Base-by-base conservation (phyloP, 2,113 vertebrate species). In the Vulpes lagopus region DNA sequence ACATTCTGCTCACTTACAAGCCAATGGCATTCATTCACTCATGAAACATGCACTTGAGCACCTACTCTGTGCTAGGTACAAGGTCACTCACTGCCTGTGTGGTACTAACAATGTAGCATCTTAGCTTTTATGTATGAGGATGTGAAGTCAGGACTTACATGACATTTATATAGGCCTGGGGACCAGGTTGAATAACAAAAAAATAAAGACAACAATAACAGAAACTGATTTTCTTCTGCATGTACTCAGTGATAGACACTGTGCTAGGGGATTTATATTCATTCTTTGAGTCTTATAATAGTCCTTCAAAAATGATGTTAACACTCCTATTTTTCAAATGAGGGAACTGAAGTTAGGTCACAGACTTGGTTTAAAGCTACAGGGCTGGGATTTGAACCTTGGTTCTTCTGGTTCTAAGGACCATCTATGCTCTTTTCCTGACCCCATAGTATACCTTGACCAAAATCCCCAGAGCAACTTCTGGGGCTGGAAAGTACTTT, bases 391-490 rank as follows among this genome's bases (percentile, higher is more conserved):
- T 55, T 35, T 87, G 76, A 83, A 73, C 25, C 60, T 43, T 35
- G 30, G 74, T 43, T 15, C 35, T 82, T n/a, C 15, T 62, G 62
- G 85, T 23, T 57, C 38, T 8, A 55, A 43, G 43, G 82, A 35
- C 14, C 55, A 51, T 12, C 12, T 22, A 38, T 2, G 11, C 19
- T 32, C 32, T 94, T 64, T 59, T n/a, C n/a, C 11, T 57, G 57
- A 65, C n/a, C 14, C 69, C 12, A 2, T 0, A 8, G 64, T 1
- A n/a, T 0, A 19, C 5, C n/a, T 60, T 0, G 17, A 73, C 81
- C n/a, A 23, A 35, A 23, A 57, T 49, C 89, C 74, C 59, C 38
- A 49, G 60, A 19, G 32, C 35, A 20, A 60, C 32, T 43, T 55
- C 57, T 16, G 49, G 43, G 43, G 43, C 43, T 43, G 43, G 43